Base-by-base conservation (phyloP, 2,113 vertebrate genomes). In the Perca flavescens region DNA sequence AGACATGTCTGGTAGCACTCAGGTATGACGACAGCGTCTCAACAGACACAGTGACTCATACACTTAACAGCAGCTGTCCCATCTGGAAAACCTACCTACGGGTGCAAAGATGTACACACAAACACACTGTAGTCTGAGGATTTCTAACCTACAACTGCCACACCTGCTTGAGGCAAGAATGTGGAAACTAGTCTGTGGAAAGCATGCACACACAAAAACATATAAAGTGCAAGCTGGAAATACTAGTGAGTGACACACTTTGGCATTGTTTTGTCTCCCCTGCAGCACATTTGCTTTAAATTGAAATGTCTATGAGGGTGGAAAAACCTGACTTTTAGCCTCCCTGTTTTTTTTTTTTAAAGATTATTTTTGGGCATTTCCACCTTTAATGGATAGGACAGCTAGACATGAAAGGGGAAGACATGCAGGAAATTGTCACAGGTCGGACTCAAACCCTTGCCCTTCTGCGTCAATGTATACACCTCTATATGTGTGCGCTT, bases 1-100 rank as follows among this genome's bases (percentile, higher is more conserved):
- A 93, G 91, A 92, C 83, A 89, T 93, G 91, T 94, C 94, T 91
- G 78, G 82, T 58, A 86, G 91, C 89, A 77, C 84, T 93, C 92
- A 92, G 85, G 93, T 90, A 90, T 93, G 91, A 93, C 87, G 53
- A 14, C 47, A 60, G 75, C 21, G 84, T 93, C 83, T 90, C 74
- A 66, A 47, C 80, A 89, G 78, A 83, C 78, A 2, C 1, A 13
- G 22, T 95, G 95, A 95, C 79, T 95, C 94, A 95, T 66, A 63
- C 72, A 2, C 70, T 70, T 66, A 68, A 68, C 83, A 84, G 84
- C 74, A 79, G 77, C 68, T 9, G 74, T 68, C 82, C 85, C 94
- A 94, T 93, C 93, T 95, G 94, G 94, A 93, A 92, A 79, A 84
- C 56, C 61, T 63, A 92, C 52, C 83, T 89, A 82, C 36, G 75